Conservation (phyloP, 2,797 vertebrate species). For the Vultur gryphus region DNA sequence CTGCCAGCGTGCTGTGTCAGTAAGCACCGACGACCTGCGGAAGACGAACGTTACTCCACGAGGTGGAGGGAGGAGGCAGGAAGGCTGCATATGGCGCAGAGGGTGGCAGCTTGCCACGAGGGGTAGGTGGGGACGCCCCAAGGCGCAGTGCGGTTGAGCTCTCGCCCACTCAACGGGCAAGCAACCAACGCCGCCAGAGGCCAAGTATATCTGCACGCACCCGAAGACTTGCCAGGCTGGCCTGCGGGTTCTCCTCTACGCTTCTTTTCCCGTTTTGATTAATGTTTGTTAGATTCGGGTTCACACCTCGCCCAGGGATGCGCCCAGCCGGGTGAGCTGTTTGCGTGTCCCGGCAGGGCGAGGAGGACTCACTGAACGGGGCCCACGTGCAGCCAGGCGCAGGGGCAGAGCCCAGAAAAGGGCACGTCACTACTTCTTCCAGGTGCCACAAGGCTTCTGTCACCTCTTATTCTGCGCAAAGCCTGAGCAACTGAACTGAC, state of each 20-base stretch:
- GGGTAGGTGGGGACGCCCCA: not conserved
- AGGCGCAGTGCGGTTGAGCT: not conserved
- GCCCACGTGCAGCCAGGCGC: rapidly evolving
- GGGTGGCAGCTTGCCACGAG: not conserved
- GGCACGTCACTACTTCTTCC: not conserved
- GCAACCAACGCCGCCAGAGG: not conserved
- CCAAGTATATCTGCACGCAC: not conserved
- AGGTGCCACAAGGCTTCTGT: not conserved
- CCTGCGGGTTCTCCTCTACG: not conserved
- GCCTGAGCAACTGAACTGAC: not conserved
- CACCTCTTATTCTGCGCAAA: not conserved
- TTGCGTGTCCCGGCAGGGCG: not conserved
- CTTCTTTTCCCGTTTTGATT: not conserved
- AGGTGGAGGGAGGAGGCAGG: not conserved
- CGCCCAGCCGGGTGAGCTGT: not conserved
- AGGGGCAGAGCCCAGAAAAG: not conserved
- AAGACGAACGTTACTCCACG: rapidly evolving
- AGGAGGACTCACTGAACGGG: rapidly evolving
- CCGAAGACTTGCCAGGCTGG: not conserved
- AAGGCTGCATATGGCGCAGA: not conserved
- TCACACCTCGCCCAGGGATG: not conserved
- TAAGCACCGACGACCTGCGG: not conserved
- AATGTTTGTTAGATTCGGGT: not conserved
- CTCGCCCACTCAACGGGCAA: not conserved
- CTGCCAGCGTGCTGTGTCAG: rapidly evolving